Base-by-base conservation (phyloP, 2,888 invertebrate genomes). In the Rotaria macrura region DNA sequence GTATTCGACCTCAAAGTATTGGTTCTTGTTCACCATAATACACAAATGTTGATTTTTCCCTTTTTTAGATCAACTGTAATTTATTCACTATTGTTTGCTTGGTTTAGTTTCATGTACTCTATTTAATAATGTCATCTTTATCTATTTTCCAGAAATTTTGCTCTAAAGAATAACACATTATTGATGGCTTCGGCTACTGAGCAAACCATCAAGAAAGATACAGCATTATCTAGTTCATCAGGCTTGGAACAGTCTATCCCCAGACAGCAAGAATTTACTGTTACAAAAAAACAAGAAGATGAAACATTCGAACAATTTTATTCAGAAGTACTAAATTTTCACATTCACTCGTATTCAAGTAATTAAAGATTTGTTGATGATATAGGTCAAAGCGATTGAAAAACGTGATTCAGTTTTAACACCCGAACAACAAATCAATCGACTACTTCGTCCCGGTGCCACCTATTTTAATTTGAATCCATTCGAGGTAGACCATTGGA, bases 381-480 rank as follows among this genome's bases (percentile, higher is more conserved):
- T 38, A 43, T 79, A 79, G 79, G 79, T 79, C 14, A 79, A 79
- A 43, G 79, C 40, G 20, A 79, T 79, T 43, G 79, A 79, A 79
- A 79, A 79, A n/a, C 79, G 79, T 79, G 79, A 79, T 43, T 40
- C 79, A 14, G 79, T 79, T 79, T 86, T 84, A 25, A 79, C 86
- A 47, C 79, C 84, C 7, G 72, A 52, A 74, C 79, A 86, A 57
- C 99, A 99, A 93, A 96, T 99, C 88, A 96, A 97, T 88, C 93
- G 99, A 89, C 93, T 99, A 87, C 93, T 97, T 86, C 93, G 98
- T 88, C 96, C 98, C 87, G 99, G 99, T 47, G 96, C 97, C 1
- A 97, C 98, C 23, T 99, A 99, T 92, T 95, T 98, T 91, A 99
- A 99, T 92, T 93, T 99, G 88, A 99, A 99, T 92, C 98, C 98